Conservation (phyloP, 2,888 invertebrate species). For the Philhelius pedissequus region DNA sequence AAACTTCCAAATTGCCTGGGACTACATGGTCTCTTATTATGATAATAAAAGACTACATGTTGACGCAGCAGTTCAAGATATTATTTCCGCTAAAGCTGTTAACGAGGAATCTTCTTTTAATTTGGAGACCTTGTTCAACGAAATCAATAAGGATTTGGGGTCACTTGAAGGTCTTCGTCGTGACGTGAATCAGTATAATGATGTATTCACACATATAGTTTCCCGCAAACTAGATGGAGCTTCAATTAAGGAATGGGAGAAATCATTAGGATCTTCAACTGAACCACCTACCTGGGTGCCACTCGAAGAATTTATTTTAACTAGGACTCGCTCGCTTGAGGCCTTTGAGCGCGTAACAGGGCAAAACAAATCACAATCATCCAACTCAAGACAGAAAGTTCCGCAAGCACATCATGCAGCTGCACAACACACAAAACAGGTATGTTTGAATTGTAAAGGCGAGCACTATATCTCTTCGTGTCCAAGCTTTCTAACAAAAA, state of each 20-base stretch:
- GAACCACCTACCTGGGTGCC: no score
- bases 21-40: no score
- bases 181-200: no score
- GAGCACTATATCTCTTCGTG: not conserved
- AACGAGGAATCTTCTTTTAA: conserved; percentile 13
- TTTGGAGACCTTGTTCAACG: conserved; percentile 7
- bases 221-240: not conserved
- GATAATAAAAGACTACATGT: no score
- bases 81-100: conserved; percentile 10
- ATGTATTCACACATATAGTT: no score
- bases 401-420: not conserved
- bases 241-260: conserved; percentile 5
- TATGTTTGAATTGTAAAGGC: not conserved
- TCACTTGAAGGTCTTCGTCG: conserved; percentile 7
- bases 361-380: not conserved
- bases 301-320: not conserved
- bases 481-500: not conserved
- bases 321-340: not conserved
- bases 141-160: not conserved
- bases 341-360: not conserved
- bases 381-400: not conserved
- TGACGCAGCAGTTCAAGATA: no score
- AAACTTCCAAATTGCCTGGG: no score
- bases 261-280: not conserved
- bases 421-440: no score